A percentile compares a stretch with the other conserved stretches of the same genome.
Evolutionary conservation across 2,113 vertebrate genomes (phyloP).

Genomic region (Lagopus muta): DNA sequence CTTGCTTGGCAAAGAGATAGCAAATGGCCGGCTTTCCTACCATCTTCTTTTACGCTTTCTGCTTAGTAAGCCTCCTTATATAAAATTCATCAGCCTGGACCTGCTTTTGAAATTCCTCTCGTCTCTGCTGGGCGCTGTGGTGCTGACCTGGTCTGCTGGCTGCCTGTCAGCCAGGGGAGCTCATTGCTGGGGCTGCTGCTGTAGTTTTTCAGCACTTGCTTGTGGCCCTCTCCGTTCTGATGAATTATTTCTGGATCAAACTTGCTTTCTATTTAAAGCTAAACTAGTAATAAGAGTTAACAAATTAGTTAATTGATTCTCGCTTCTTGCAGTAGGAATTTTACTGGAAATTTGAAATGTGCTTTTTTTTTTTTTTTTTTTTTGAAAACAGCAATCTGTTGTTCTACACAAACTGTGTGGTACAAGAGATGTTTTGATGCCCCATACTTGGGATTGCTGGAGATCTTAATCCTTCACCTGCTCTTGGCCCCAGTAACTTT

Average conservation of each 20-base stretch:
- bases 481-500: background rate
- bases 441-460: background rate
- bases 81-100: background rate
- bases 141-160: background rate
- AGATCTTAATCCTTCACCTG: background rate
- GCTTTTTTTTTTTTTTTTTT: background rate
- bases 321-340: background rate
- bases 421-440: background rate
- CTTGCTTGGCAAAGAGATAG: background rate
- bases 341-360: background rate
- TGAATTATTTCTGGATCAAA: background rate
- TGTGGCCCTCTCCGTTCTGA: background rate
- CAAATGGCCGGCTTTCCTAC: background rate
- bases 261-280: background rate
- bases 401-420: background rate
- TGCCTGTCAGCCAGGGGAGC: background rate
- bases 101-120: background rate
- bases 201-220: background rate
- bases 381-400: background rate
- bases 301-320: background rate
- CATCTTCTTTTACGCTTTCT: background rate
- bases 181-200: background rate
- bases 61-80: background rate
- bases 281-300: background rate
- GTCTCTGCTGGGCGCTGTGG: background rate